Base-by-base conservation (phyloP, 2,113 vertebrate species). In the Lynx canadensis region DNA sequence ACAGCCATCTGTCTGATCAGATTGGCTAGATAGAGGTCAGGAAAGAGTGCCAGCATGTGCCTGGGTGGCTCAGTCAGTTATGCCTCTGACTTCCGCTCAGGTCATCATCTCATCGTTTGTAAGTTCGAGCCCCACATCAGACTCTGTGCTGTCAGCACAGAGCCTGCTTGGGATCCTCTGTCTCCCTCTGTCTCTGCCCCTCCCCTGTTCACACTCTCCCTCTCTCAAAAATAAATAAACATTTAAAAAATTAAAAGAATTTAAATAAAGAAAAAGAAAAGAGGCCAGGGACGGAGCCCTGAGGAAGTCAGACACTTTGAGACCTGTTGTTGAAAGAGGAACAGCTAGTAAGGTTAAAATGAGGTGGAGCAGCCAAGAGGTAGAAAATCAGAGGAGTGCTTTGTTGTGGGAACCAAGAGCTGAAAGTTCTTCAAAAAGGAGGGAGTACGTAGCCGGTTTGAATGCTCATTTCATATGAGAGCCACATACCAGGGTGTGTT, bases 401-500 rank as follows among this genome's bases (percentile, higher is more conserved):
- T 68, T 76, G 13, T 89, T 48, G 4, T 63, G 13, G 94, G 81
- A 89, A 80, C 60, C 63, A 31, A 83, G 69, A 91, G 36, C 90
- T 38, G 13, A 69, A 96, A 85, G 18, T 95, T 68, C 31, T 86
- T 95, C 60, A 89, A 89, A 93, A 21, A 89, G 38, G 48, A 96
- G 29, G 14, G 48, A 68, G 48, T 68, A 55, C 16, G 69, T 85
- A 80, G 33, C 60, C 21, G 55, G 68, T 86, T n/a, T 83, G 65
- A 87, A 80, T 84, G 57, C 50, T 86, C n/a, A 29, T 97, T 85
- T 90, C 95, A 63, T 50, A 93, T 88, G 71, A 91, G n/a, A 78
- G 45, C 31, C 48, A 55, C 60, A 71, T 93, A 52, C 63, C 38
- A 78, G 48, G n/a, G 2, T 69, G 7, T 94, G 41, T 92, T 94